These are phyloP conservation scores for Melipona beecheii DNA, from an alignment of 2,888 invertebrate species.

Conservation along the genomic window DNA sequence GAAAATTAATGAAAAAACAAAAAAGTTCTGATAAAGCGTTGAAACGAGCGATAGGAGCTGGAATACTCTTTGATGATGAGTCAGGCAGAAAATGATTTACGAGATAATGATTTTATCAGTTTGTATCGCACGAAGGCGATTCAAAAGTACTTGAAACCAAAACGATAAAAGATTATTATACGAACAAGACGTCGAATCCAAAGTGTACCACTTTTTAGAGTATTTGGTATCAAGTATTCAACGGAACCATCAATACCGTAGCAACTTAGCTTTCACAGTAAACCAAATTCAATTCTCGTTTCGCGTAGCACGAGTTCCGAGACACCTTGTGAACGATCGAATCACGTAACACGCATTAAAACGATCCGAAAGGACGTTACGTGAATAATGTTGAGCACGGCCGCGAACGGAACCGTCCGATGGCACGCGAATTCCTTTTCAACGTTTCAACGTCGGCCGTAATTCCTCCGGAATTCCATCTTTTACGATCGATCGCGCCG, in stretches of 20 bases:
- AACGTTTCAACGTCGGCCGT: background rate
- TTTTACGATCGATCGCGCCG: conserved; percentile 30
- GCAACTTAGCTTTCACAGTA: no score
- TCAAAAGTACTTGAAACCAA: background rate
- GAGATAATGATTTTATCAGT: background rate
- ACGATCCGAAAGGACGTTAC: conserved; percentile 64
- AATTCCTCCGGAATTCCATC: conserved; percentile 22
- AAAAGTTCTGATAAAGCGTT: background rate
- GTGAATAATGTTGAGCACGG: conserved; percentile 63
- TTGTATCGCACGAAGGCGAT: no score
- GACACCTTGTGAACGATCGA: conserved; percentile 33
- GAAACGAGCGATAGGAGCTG: no score
- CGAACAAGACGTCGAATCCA: no score
- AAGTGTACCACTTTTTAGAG: no score
- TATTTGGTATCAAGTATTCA: no score
- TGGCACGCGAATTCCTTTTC: conserved; percentile 40
- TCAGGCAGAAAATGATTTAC: background rate
- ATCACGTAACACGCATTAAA: conserved; percentile 59
- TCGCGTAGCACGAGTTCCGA: conserved; percentile 15
- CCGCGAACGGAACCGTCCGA: conserved; percentile 52
- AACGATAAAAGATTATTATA: background rate
- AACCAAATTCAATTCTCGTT: background rate
- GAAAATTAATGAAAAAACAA: no score
- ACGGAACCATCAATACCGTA: no score
- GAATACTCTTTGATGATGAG: background rate